Evolutionary conservation across 2,797 vertebrate species (phyloP).

Genomic region (Coilia nasus): DNA sequence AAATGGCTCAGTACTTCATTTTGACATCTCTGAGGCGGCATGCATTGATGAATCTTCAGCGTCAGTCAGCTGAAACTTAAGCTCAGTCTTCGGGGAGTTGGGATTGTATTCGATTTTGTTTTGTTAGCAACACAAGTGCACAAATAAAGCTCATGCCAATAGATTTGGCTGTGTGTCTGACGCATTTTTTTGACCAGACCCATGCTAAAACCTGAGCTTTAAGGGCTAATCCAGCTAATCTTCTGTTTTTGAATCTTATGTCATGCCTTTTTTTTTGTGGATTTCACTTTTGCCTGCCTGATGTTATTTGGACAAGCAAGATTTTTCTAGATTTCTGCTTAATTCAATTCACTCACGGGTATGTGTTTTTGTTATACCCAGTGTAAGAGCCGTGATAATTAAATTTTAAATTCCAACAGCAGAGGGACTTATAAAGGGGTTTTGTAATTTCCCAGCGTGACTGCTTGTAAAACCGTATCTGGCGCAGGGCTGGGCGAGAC

Average conservation of each 20-base stretch:
- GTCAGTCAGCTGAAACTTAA: background rate
- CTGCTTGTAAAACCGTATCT: background rate
- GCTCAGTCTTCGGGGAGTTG: background rate
- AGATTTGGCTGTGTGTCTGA: background rate
- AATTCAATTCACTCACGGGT: conserved; percentile 12
- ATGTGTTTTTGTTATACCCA: background rate
- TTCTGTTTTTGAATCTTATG: background rate
- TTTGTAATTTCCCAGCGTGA: background rate
- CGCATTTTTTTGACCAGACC: background rate
- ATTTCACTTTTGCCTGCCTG: conserved; percentile 8
- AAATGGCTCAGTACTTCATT: background rate
- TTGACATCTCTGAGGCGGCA: background rate
- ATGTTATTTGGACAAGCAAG: conserved; percentile 29
- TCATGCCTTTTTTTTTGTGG: background rate
- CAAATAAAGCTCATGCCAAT: conserved; percentile 8
- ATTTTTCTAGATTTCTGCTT: conserved; percentile 26
- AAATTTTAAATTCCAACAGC: background rate
- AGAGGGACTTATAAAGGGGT: background rate
- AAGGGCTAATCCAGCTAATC: background rate
- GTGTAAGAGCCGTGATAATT: background rate
- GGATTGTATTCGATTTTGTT: background rate
- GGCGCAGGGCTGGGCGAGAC: background rate
- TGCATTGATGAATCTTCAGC: background rate
- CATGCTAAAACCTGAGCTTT: background rate
- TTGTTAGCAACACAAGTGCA: conserved; percentile 21